phyloP scores from a whole-genome alignment of 1,140 invertebrate genomes.

The Geopemphigus sp. region DNA sequence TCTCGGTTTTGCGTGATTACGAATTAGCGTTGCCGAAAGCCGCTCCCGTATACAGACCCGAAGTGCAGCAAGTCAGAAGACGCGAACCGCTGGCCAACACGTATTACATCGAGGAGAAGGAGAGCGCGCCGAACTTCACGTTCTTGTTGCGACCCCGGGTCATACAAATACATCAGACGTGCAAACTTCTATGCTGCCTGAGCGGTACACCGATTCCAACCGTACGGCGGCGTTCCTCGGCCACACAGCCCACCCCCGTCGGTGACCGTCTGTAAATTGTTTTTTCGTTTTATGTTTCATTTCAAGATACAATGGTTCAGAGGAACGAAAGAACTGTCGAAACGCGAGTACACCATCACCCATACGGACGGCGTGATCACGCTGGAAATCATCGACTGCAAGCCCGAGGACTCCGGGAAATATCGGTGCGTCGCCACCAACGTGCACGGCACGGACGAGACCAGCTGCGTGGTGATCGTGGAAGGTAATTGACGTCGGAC shows the following conservation, averaged over 20 bases:
- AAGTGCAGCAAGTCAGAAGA: constrained; percentile 69
- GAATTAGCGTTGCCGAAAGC: constrained; percentile 42
- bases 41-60: constrained; percentile 71
- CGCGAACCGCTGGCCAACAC: constrained; percentile 79
- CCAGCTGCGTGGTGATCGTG: constrained; percentile 91
- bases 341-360: constrained; percentile 85
- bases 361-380: constrained; percentile 91
- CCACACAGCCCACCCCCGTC: too few species aligned
- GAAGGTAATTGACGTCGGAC: constrained; percentile 71
- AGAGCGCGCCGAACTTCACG: constrained; percentile 89
- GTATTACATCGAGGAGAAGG: constrained; percentile 84
- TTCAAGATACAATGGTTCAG: constrained; percentile 88
- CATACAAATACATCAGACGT: constrained; percentile 91
- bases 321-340: constrained; percentile 84
- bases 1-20: too few species aligned
- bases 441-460: constrained; percentile 88
- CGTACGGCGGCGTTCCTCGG: constrained; percentile 60
- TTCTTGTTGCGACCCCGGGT: constrained; percentile 96
- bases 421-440: constrained; percentile 93
- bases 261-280: too few species aligned
- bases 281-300: too few species aligned
- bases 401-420: constrained; percentile 91
- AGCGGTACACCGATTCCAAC: constrained; percentile 90
- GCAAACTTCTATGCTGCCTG: constrained; percentile 96
- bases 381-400: constrained; percentile 93